A percentile compares a stretch with the other conserved stretches of the same genome.
Conservation (phyloP, 23 tunicate genomes). For the Halocynthia roretzi region DNA sequence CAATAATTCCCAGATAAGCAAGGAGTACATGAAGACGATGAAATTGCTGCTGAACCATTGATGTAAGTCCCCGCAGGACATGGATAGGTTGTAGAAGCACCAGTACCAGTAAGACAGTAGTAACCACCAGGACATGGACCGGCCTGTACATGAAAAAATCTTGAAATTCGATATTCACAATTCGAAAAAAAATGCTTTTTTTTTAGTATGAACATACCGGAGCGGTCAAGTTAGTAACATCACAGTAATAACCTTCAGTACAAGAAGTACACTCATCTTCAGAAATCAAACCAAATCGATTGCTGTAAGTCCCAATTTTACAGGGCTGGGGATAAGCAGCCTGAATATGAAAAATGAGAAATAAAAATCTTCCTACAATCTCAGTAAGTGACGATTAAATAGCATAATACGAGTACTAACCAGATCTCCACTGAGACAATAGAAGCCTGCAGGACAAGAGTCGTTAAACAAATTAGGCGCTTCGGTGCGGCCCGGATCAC, state of each 20-base stretch:
- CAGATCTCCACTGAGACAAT: conserved; percentile 41
- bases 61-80: conserved; percentile 71
- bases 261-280: conserved; percentile 44
- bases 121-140: conserved; percentile 77
- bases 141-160: conserved; percentile 23
- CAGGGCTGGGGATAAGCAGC: conserved; percentile 65
- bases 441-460: conserved; percentile 93
- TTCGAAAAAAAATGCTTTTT: neutral
- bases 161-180: neutral
- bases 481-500: conserved; percentile 47
- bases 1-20: conserved; percentile 91
- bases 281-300: conserved; percentile 41
- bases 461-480: conserved; percentile 51
- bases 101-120: conserved; percentile 80
- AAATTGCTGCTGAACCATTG: conserved; percentile 81
- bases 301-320: conserved; percentile 68
- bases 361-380: neutral
- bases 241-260: conserved; percentile 69
- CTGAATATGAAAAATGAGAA: neutral
- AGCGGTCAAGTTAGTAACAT: conserved; percentile 60
- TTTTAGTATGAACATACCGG: conserved; percentile 36
- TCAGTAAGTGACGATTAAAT: too few species aligned
- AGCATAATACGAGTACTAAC: conserved; percentile 13
- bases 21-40: conserved; percentile 63
- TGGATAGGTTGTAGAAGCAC: conserved; percentile 22